These are phyloP conservation scores for Mus pahari DNA, from an alignment of 2,113 vertebrate genomes.

Conservation along the genomic window DNA sequence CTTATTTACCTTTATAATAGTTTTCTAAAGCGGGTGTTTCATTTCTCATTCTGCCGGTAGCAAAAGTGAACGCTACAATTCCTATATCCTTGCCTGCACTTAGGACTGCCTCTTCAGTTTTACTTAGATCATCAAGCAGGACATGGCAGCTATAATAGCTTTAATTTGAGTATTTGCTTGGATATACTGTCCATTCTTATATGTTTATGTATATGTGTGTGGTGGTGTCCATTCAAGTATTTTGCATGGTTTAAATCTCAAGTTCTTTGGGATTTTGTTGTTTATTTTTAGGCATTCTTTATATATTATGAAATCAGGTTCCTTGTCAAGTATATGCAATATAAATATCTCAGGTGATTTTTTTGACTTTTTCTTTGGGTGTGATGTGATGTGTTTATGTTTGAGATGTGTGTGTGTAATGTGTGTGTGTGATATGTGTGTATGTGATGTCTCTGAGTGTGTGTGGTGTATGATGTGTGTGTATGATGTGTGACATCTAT, in stretches of 20 bases:
- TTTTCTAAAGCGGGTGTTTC: background rate
- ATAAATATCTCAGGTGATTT: background rate
- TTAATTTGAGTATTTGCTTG: background rate
- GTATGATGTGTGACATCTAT: too few relatives aligned
- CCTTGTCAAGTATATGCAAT: background rate
- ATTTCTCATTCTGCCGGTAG: background rate
- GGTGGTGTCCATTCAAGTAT: background rate
- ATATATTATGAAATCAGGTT: background rate
- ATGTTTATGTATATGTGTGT: background rate
- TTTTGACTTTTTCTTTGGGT: background rate
- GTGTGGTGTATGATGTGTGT: too few relatives aligned
- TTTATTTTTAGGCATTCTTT: background rate
- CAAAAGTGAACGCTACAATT: accelerated
- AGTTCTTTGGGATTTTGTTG: background rate
- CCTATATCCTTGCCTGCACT: background rate
- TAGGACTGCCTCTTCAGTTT: background rate
- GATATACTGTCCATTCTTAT: background rate
- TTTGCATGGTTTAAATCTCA: background rate
- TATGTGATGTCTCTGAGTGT: background rate
- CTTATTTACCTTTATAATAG: background rate
- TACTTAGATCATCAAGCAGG: background rate
- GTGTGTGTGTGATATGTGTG: background rate
- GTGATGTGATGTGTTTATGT: background rate
- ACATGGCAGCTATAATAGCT: background rate
- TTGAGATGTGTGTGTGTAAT: background rate